These are phyloP conservation scores for Sialis lutaria DNA, from an alignment of 2,888 invertebrate species.

Conservation along the genomic window DNA sequence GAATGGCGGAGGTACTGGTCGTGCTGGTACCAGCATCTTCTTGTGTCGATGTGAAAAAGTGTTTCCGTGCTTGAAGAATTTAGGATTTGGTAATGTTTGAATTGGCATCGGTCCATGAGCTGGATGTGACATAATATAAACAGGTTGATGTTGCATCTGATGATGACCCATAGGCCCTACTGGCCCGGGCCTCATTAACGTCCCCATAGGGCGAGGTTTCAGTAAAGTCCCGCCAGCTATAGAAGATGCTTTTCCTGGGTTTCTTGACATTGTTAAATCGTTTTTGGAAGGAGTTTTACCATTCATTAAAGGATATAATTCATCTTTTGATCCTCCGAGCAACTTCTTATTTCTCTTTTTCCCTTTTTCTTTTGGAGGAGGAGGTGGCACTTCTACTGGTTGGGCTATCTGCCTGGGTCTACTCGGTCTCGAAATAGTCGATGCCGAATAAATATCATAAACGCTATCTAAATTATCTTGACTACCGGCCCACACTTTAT, in stretches of 20 bases:
- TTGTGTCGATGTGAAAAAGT: conserved; percentile 36
- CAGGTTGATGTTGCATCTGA: conserved; percentile 21
- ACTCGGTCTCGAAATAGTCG: conserved; percentile 43
- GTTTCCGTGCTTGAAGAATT: conserved; percentile 27
- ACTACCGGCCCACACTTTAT: conserved; percentile 81
- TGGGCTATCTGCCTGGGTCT: conserved; percentile 67
- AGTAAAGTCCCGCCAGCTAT: conserved; percentile 23
- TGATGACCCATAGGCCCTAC: conserved; percentile 27
- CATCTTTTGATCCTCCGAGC: conserved; percentile 37
- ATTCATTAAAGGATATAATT: conserved; percentile 37
- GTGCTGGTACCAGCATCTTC: conserved; percentile 36
- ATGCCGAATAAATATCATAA: conserved; percentile 45
- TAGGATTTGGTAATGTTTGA: conserved; percentile 25
- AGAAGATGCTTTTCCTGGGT: conserved; percentile 17
- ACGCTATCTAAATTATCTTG: conserved; percentile 54
- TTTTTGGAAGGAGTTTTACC: conserved; percentile 22
- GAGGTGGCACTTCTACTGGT: conserved; percentile 70
- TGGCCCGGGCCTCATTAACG: conserved; percentile 29
- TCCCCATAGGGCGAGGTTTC: conserved; percentile 24
- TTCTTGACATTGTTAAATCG: conserved; percentile 20
- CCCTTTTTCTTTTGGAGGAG: conserved; percentile 56
- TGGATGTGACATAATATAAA: conserved; percentile 23
- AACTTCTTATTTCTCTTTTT: conserved; percentile 41
- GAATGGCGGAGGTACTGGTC: conserved; percentile 26
- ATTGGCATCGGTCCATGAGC: conserved; percentile 15